Evolutionary conservation across 2,113 vertebrate species (phyloP).

Genomic region (Rhynchomys soricoides): DNA sequence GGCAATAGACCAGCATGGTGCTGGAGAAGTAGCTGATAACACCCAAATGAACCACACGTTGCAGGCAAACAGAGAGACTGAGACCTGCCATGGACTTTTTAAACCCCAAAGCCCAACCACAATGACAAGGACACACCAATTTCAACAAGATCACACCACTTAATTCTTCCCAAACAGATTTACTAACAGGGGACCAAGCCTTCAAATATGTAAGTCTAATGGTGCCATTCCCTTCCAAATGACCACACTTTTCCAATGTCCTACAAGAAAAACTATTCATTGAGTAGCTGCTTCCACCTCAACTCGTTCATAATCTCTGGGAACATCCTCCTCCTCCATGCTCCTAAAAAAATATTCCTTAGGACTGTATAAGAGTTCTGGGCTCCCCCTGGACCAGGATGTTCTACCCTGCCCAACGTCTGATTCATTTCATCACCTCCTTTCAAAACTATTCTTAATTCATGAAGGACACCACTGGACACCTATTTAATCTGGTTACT

Average conservation of each 20-base stretch:
- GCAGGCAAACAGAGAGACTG: neutral
- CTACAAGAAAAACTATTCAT: neutral
- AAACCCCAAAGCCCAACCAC: neutral
- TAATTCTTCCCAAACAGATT: neutral
- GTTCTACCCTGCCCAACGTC: neutral
- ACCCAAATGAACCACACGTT: neutral
- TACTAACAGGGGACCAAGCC: neutral
- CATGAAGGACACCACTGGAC: neutral
- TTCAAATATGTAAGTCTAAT: neutral
- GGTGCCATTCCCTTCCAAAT: neutral
- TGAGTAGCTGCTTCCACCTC: neutral
- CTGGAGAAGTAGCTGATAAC: neutral
- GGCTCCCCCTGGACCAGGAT: neutral
- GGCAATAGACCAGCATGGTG: neutral
- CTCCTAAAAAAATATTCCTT: neutral
- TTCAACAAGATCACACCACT: neutral
- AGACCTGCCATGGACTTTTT: neutral
- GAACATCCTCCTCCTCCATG: neutral
- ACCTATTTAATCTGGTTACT: neutral
- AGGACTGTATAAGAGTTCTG: neutral
- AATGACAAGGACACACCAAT: neutral
- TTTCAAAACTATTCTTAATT: slow-evolving; percentile 2
- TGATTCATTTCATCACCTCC: neutral
- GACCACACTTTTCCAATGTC: neutral
- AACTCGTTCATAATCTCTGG: neutral